These are phyloP conservation scores for Dicerorhinus sumatrensis DNA, from an alignment of 2,113 vertebrate genomes.

Conservation along the genomic window DNA sequence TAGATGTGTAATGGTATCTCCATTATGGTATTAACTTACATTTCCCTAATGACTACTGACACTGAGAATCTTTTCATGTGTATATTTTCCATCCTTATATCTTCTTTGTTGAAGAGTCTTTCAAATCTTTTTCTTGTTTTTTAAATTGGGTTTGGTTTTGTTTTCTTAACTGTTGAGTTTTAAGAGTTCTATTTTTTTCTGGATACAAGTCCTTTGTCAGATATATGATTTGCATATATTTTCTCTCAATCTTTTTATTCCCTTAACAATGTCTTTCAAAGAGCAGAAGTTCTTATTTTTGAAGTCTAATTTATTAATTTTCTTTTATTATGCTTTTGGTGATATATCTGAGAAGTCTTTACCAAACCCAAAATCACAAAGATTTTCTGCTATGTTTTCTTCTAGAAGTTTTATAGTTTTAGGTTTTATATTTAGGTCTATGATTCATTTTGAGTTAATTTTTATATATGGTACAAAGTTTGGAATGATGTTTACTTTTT, in stretches of 20 bases:
- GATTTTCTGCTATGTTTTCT: not conserved
- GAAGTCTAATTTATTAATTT: conserved; percentile 14
- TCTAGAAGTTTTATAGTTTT: not conserved
- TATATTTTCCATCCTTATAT: not conserved
- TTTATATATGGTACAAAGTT: not conserved
- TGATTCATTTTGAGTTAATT: not conserved
- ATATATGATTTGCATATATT: not conserved
- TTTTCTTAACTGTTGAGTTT: conserved; percentile 26
- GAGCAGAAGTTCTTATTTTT: conserved; percentile 12
- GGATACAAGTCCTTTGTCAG: not conserved
- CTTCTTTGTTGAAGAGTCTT: not conserved
- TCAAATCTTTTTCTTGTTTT: not conserved
- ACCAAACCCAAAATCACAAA: not conserved
- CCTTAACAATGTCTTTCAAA: not conserved
- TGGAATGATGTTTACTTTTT: not conserved
- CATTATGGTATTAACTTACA: conserved; percentile 27
- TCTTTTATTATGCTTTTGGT: not conserved
- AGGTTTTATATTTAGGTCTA: not conserved
- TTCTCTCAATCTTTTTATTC: not conserved
- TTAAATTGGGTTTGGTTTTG: conserved; percentile 13
- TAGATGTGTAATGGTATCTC: not conserved
- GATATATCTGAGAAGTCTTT: not conserved
- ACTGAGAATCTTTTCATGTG: not conserved
- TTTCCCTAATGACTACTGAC: not conserved
- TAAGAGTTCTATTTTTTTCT: not conserved